Evolutionary conservation across 2,797 vertebrate genomes (phyloP).

Genomic region (Alauda arvensis): DNA sequence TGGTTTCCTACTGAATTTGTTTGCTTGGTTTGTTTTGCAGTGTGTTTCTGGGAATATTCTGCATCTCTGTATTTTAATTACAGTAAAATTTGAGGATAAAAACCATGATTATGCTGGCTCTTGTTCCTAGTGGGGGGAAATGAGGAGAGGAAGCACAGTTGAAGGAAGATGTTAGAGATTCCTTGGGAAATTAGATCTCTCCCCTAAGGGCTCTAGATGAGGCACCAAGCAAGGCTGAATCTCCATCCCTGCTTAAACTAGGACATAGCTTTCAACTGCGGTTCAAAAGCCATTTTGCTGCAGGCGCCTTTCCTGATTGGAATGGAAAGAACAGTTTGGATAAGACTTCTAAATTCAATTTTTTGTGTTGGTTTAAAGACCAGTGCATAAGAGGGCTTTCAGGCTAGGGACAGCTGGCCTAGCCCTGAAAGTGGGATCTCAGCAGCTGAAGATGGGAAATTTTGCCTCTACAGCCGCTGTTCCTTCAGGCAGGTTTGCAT

Average conservation of each 20-base stretch:
- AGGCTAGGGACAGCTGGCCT: neutral
- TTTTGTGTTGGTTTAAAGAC: conserved; percentile 21
- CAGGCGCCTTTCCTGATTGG: neutral
- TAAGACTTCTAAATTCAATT: neutral
- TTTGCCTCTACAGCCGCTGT: neutral
- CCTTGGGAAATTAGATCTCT: conserved; percentile 51
- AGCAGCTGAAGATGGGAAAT: neutral
- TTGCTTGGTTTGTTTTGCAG: conserved; percentile 61
- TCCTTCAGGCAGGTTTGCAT: neutral
- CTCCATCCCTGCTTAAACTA: conserved; percentile 36
- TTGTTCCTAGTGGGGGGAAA: conserved; percentile 23
- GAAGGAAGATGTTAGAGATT: conserved; percentile 45
- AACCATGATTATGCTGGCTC: conserved; percentile 2
- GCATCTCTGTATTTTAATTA: conserved; percentile 74
- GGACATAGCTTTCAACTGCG: conserved; percentile 3
- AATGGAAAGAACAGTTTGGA: conserved; percentile 21
- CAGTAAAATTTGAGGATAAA: conserved; percentile 66
- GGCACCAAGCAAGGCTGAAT: conserved; percentile 20
- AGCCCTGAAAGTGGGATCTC: neutral
- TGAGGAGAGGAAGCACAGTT: neutral
- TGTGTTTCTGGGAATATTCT: conserved; percentile 65
- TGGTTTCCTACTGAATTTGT: conserved; percentile 58
- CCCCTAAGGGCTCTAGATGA: conserved; percentile 28
- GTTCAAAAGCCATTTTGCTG: conserved; percentile 42
- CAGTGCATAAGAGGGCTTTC: neutral